Base-by-base conservation (phyloP, 92 coral and sea anemone species). In the Meandrina meandrites region DNA sequence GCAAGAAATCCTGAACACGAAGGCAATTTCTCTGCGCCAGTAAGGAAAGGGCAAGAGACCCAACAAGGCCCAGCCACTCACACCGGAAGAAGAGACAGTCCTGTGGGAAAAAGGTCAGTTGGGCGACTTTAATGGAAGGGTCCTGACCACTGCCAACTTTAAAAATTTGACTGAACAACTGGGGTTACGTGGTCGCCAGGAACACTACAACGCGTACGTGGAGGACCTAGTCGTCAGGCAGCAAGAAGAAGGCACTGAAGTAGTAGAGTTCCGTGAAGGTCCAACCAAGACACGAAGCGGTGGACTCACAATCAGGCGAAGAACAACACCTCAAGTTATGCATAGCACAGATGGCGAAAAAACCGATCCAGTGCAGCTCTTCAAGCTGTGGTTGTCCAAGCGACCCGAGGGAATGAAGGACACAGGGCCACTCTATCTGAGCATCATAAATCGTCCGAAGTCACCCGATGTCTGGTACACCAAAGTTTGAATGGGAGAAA, bases 11-110 rank as follows among this genome's bases (percentile, higher is more conserved):
- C 90, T 90, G 45, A 70, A 90, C 86, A 79, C 88, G 37, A 89
- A 92, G 83, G 94, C 94, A 37, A 42, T 86, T 76, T 69, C 75
- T 66, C 82, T 92, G 54, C 93, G 89, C 40, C 92, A 79, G 37
- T 86, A 92, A 92, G 91, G 93, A 48, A 86, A 86, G 76, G 91
- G 92, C 16, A 89, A 86, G 50, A 74, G 95, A 36, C 91, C 94
- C 21, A 86, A 86, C 70, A 81, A 81, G 82, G 84, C 93, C 11
- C 72, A 90, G 83, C 91, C 89, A 28, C 87, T 90, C 27, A 58
- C 92, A 19, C 76, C 81, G 71, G 77, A 79, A 1, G 92, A 85
- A 71, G 92, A 90, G 54, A 45, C 90, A 28, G 80, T 81, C 18
- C 83, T 90, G 68, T 86, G 90, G 92, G 87, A 57, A 45, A 86